phyloP scores from a whole-genome alignment of 2,797 vertebrate species.

The Manis javanica region DNA sequence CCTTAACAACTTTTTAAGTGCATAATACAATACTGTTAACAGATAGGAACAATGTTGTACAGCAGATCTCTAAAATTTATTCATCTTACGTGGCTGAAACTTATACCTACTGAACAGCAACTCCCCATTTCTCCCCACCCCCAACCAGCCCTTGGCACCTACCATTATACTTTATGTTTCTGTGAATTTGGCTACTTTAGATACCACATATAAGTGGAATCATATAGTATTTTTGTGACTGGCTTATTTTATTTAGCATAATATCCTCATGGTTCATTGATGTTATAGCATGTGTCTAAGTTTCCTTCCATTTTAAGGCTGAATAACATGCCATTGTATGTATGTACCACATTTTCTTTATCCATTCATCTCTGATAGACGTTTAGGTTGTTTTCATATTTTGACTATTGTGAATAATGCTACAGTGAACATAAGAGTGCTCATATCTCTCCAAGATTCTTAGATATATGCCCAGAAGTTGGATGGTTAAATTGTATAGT shows the following conservation, averaged over 20 bases:
- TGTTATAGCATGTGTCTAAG: background rate
- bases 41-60: background rate
- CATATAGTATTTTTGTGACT: background rate
- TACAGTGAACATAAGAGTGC: background rate
- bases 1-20: background rate
- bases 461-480: background rate
- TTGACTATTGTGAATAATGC: background rate
- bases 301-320: background rate
- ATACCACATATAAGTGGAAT: background rate
- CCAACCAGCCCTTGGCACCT: background rate
- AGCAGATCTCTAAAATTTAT: background rate
- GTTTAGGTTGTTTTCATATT: background rate
- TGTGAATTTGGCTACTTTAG: background rate
- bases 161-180: background rate
- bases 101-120: background rate
- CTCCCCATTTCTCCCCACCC: background rate
- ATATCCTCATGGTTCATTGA: background rate
- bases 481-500: background rate
- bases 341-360: background rate
- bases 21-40: background rate
- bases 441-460: background rate
- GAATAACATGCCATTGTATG: background rate
- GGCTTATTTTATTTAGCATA: background rate
- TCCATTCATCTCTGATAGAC: background rate
- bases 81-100: background rate